Percentiles rank a stretch among this genome's conserved stretches.
phyloP scores from a whole-genome alignment of 2,888 invertebrate genomes.

The Pimpla rufipes region DNA sequence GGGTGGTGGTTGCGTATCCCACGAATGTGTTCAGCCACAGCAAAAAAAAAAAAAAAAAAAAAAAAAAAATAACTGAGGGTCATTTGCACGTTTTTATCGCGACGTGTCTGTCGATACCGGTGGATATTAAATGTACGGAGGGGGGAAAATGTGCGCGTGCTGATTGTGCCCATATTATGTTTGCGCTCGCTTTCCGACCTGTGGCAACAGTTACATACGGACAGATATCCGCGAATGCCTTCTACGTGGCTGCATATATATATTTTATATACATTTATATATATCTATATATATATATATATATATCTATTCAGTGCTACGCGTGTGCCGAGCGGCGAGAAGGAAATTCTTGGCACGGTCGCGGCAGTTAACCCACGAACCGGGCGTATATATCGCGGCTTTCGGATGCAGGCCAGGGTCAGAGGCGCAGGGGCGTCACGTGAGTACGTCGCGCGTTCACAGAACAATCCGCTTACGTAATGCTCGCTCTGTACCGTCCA shows the following conservation, averaged over 20 bases:
- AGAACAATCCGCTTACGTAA: slow-evolving; percentile 75
- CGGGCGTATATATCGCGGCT: slow-evolving; percentile 48
- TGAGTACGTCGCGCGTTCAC: slow-evolving; percentile 61
- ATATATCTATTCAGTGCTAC: background rate
- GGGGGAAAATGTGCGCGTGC: background rate
- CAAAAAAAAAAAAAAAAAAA: no score
- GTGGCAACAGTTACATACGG: slow-evolving; percentile 1
- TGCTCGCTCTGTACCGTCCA: slow-evolving; percentile 34
- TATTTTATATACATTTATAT: slow-evolving; percentile 12
- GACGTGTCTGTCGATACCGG: slow-evolving; percentile 5
- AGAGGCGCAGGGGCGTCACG: slow-evolving; percentile 71
- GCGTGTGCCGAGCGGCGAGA: slow-evolving; percentile 29
- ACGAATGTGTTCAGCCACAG: background rate
- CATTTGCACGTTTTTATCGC: slow-evolving; percentile 9
- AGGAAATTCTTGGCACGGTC: slow-evolving; percentile 76
- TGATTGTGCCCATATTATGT: background rate
- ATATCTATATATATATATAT: slow-evolving; percentile 11
- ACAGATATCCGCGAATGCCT: slow-evolving; percentile 8
- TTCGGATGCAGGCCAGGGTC: slow-evolving; percentile 72
- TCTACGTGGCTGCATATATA: slow-evolving; percentile 14
- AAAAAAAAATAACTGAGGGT: no score
- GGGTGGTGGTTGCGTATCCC: slow-evolving; percentile 29
- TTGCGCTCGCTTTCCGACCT: slow-evolving; percentile 9
- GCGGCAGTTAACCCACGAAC: slow-evolving; percentile 69
- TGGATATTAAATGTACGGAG: background rate